Evolutionary conservation across 1,140 invertebrate genomes (phyloP), one percentile per base, ranked within the genome.

Genomic region (Rhysida immarginata): DNA sequence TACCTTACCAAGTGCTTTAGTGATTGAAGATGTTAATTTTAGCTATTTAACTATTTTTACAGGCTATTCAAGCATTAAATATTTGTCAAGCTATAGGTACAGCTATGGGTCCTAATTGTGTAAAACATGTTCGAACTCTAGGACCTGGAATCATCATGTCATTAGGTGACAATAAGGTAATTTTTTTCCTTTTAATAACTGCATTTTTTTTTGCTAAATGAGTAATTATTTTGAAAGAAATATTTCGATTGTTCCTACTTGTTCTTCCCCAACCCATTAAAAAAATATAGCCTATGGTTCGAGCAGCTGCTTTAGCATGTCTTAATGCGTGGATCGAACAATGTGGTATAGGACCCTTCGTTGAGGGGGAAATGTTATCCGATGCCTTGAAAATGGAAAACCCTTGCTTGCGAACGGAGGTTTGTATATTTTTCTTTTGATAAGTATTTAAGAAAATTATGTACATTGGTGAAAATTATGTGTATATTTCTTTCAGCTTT

Each of bases 331-430:
- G 85, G 81, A 81, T 82, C 24, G 82, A 85, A 48, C 78, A 86
- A 54, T 82, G 84, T 61, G 84, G 85, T 1, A 79, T 84, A 58
- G 80, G 81, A 54, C 83, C 87, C 62, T 82, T 94, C 59, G 84
- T 95, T 56, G 90, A 92, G 45, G 81, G 80, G 23, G 91, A 96
- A 75, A 88, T 94, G 71, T 78, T 95, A 57, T 77, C 77, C 41
- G 89, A 95, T 73, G 85, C 84, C 14, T 71, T 96, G 0, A 87
- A 85, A 64, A 68, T 77, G 16, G 90, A 89, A 46, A 91, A 87
- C 24, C 90, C 91, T 1, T 78, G 80, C 41, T 72, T 94, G 0
- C 77, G 87, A 55, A 74, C 79, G 0, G 85, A 93, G 64, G 68
- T 72, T 58, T n/a, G n/a, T n/a, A n/a, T n/a, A n/a, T n/a, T n/a